Evolutionary conservation across 2,113 vertebrate species (phyloP), one percentile per base, ranked within the genome.

Genomic region (Antennarius striatus): DNA sequence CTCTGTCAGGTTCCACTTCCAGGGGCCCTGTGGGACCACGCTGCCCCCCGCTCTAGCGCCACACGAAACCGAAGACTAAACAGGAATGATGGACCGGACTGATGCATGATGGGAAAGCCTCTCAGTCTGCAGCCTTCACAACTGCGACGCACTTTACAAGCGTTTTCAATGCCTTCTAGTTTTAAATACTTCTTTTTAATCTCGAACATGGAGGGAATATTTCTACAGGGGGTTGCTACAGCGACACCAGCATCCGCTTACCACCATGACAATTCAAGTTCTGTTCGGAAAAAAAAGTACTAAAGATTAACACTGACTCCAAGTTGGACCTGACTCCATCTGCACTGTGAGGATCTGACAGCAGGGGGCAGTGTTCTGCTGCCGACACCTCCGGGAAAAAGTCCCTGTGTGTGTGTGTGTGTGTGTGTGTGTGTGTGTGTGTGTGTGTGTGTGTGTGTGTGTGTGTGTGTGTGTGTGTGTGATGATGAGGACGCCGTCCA

Each of bases 1-100:
- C 3, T 75, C 29, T 59, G 86, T 45, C 88, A 99, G 98, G 91
- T 99, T 97, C 74, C 95, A 99, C 85, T 99, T 99, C 86, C 85
- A 93, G 0, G 96, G 97, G 49, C 95, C 95, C 11, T 98, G 97
- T 88, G 97, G 96, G 6, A 93, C 63, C 28, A 98, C 92, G 0
- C 82, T 99, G 79, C 97, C 96, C 0, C 89, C 93, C 8, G 96
- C 96, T 1, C 91, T 99, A 39, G 94, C 92, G 7, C 89, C 71
- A 16, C 95, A 96, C 47, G 83, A 94, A 68, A 88, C 74, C 0
- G 95, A 97, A 14, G 74, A 84, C 55, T 91, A 69, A 87, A 30
- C 14, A 28, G 0, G 3, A 49, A 46, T 29, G 22, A 22, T 22
- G 22, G 22, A 22, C 22, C 22, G 22, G 2, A 22, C 22, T 22